Evolutionary conservation across 2,797 vertebrate genomes (phyloP).

Genomic region (Nothura maculosa): DNA sequence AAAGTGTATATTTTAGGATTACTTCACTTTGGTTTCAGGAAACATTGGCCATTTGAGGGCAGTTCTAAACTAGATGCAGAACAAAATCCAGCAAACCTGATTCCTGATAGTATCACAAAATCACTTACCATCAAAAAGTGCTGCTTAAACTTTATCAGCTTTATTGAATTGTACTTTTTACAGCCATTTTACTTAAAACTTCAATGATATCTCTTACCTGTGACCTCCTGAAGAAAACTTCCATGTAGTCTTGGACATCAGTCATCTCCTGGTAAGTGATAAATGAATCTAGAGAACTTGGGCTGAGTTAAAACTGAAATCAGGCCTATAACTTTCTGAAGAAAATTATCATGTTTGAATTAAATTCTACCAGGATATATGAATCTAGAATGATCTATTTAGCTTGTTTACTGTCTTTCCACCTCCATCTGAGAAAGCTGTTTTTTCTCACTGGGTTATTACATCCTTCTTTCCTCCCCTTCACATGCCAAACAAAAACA

Average conservation of each 20-base stretch:
- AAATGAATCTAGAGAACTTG: not conserved
- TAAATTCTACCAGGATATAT: not conserved
- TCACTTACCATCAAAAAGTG: not conserved
- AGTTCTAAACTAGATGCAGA: not conserved
- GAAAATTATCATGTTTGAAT: too few species aligned
- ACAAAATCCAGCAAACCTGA: not conserved
- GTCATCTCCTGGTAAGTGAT: not conserved
- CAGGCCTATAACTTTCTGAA: too few species aligned
- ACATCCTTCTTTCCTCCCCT: not conserved
- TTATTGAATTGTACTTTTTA: not conserved
- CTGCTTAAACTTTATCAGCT: not conserved
- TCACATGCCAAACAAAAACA: not conserved
- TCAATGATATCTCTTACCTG: not conserved
- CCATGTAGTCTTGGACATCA: not conserved
- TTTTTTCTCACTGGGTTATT: not conserved
- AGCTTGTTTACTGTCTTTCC: not conserved
- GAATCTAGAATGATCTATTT: not conserved
- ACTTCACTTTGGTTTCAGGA: not conserved
- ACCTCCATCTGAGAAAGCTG: not conserved
- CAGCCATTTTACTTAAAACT: not conserved
- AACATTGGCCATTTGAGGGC: not conserved
- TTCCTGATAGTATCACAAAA: not conserved
- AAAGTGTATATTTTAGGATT: not conserved
- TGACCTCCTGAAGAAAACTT: not conserved
- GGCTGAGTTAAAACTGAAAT: too few species aligned